These are phyloP conservation scores for Mola mola DNA, from an alignment of 2,113 vertebrate species.

Conservation along the genomic window DNA sequence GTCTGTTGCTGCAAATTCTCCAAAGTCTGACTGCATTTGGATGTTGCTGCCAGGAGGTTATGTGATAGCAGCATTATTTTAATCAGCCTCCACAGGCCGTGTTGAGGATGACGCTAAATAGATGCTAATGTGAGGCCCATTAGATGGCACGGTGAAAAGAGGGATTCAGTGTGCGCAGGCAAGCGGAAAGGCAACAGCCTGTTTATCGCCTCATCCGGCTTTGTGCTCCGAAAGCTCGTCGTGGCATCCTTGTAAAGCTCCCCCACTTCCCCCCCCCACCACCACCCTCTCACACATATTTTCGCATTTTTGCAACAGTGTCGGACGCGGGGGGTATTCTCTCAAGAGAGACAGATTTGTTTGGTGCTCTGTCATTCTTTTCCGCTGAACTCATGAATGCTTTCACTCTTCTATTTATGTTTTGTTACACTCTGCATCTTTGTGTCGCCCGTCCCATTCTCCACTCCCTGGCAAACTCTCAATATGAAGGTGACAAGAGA, in stretches of 20 bases:
- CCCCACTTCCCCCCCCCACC: slow-evolving; percentile 28
- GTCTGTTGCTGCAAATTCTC: slow-evolving; percentile 30
- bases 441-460: background rate
- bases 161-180: slow-evolving; percentile 69
- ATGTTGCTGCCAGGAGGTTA: slow-evolving; percentile 60
- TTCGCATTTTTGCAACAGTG: slow-evolving; percentile 34
- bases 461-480: slow-evolving; percentile 25
- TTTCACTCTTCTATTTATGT: slow-evolving; percentile 49
- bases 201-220: slow-evolving; percentile 69
- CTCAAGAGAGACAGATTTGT: slow-evolving; percentile 80
- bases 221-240: slow-evolving; percentile 58
- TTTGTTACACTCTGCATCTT: slow-evolving; percentile 38
- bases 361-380: slow-evolving; percentile 62
- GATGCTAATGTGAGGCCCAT: slow-evolving; percentile 79
- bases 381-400: slow-evolving; percentile 52
- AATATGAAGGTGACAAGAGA: slow-evolving; percentile 39
- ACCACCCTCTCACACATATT: background rate
- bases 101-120: slow-evolving; percentile 68
- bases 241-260: slow-evolving; percentile 52
- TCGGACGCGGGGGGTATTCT: slow-evolving; percentile 72
- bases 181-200: slow-evolving; percentile 76
- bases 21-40: slow-evolving; percentile 57
- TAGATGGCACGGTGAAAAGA: slow-evolving; percentile 62
- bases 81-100: slow-evolving; percentile 69
- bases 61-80: slow-evolving; percentile 70